Evolutionary conservation across 2,888 invertebrate species (phyloP).

Genomic region (Hirtodrosophila alboralis): DNA sequence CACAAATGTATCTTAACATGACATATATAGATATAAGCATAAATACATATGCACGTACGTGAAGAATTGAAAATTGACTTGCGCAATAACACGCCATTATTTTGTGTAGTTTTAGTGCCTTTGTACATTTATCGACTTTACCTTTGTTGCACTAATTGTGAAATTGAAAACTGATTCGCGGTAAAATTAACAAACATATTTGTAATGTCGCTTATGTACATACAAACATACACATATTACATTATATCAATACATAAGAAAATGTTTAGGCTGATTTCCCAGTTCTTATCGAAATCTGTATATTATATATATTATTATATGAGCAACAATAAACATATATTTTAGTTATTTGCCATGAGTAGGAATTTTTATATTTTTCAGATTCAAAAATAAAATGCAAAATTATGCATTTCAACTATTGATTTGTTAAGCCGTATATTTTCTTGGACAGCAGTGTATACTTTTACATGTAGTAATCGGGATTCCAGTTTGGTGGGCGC

Average conservation of each 20-base stretch:
- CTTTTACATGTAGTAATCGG: conserved; percentile 81
- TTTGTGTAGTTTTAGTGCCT: conserved; percentile 58
- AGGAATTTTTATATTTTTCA: conserved; percentile 3
- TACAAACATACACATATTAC: conserved; percentile 7
- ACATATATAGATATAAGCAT: too few relatives aligned
- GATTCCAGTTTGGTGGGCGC: conserved; percentile 86
- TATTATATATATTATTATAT: conserved; percentile 57
- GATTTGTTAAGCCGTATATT: conserved; percentile 34
- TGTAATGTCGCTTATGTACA: conserved; percentile 25
- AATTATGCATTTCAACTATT: conserved; percentile 24
- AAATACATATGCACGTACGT: conserved; percentile 11
- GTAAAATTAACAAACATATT: conserved; percentile 27
- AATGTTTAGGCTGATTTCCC: conserved; percentile 54
- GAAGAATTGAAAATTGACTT: conserved; percentile 31
- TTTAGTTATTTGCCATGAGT: conserved; percentile 24
- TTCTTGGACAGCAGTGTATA: not conserved
- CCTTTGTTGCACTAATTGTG: conserved; percentile 22
- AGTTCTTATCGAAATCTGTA: conserved; percentile 58
- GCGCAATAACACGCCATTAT: conserved; percentile 68
- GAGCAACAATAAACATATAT: conserved; percentile 62
- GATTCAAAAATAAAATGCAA: conserved; percentile 8
- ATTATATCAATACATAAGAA: conserved; percentile 30
- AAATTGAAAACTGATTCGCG: conserved; percentile 12
- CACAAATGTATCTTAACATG: not conserved
- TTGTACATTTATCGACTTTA: conserved; percentile 32